These are phyloP conservation scores for Parnassius smintheus DNA, from an alignment of 2,888 invertebrate genomes.

Conservation along the genomic window DNA sequence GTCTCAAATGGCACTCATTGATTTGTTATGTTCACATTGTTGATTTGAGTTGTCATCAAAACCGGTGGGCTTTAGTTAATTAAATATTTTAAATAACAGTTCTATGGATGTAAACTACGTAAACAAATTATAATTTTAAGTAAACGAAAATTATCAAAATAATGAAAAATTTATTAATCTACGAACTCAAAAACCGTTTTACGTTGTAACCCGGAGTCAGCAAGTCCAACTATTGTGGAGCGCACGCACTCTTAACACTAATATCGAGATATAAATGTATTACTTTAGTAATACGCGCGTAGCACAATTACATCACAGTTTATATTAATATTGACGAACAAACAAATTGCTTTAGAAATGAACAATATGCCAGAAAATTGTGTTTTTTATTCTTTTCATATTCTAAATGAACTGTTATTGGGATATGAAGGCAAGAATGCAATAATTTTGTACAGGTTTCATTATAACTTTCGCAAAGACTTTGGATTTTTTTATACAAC, in stretches of 20 bases:
- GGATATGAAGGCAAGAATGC: slow-evolving; percentile 16
- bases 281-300: slow-evolving; percentile 18
- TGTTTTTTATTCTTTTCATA: slow-evolving; percentile 1
- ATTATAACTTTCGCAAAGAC: background rate
- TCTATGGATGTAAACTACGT: no score
- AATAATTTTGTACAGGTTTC: slow-evolving; percentile 24
- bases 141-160: no score
- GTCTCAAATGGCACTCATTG: no score
- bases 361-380: slow-evolving; percentile 1
- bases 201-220: no score
- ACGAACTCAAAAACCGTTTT: no score
- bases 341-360: background rate
- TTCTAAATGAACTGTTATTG: slow-evolving; percentile 2
- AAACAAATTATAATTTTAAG: no score
- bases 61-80: no score
- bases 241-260: slow-evolving; percentile 14
- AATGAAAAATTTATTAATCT: no score
- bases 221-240: background rate
- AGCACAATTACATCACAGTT: slow-evolving; percentile 25
- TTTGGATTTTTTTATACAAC: no score
- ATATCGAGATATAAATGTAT: slow-evolving; percentile 3
- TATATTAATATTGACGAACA: slow-evolving; percentile 17
- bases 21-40: no score
- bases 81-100: no score
- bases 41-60: no score